Conservation (phyloP, 2,113 vertebrate genomes). For the Tragelaphus strepsiceros region DNA sequence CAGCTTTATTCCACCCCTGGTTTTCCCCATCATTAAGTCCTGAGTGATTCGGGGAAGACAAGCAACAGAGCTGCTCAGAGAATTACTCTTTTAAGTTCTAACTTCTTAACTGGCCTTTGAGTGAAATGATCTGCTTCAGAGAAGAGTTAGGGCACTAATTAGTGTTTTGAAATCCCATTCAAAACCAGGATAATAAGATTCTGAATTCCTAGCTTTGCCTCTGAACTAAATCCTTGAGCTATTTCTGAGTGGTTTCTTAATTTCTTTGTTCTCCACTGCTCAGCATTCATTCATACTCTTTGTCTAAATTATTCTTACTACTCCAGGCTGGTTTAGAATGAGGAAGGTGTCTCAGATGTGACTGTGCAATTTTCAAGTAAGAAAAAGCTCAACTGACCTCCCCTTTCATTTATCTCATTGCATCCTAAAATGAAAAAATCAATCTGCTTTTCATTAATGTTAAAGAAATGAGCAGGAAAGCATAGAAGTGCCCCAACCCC, state of each 20-base stretch:
- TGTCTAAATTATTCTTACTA: not conserved
- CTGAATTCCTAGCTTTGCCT: not conserved
- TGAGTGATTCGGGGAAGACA: not conserved
- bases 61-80: not conserved
- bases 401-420: not conserved
- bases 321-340: not conserved
- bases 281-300: not conserved
- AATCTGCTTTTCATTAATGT: not conserved
- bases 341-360: not conserved
- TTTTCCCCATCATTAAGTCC: not conserved
- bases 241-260: not conserved
- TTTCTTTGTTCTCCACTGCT: not conserved
- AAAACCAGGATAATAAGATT: not conserved
- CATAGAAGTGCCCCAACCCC: accelerated
- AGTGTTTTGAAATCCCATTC: conserved; percentile 1
- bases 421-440: not conserved
- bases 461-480: not conserved
- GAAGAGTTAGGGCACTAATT: not conserved
- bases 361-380: not conserved
- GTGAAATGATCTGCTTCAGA: not conserved
- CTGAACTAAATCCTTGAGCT: not conserved
- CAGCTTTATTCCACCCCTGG: not conserved
- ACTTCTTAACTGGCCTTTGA: not conserved
- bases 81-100: not conserved
- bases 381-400: not conserved